Percentiles rank a stretch among this genome's conserved stretches.
Evolutionary conservation across 2,113 vertebrate species (phyloP).

Genomic region (Hippocampus guttulatus): DNA sequence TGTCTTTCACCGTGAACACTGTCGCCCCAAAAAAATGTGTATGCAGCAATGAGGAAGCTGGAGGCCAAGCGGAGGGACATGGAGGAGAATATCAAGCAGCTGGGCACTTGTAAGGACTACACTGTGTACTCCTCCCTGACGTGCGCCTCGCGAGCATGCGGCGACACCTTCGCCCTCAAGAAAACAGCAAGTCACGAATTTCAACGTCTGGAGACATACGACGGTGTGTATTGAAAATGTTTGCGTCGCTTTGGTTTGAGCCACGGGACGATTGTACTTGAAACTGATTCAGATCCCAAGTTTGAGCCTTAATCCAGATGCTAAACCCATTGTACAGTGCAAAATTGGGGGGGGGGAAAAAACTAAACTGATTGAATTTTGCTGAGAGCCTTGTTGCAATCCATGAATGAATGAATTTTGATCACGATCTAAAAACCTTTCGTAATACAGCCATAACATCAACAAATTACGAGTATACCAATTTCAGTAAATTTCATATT

Average conservation of each 20-base stretch:
- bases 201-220: slow-evolving; percentile 77
- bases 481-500: too few species aligned
- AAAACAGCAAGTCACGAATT: slow-evolving; percentile 54
- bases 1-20: background rate
- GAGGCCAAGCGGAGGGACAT: slow-evolving; percentile 69
- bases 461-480: too few species aligned
- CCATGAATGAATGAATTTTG: too few species aligned
- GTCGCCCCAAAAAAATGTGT: slow-evolving; percentile 1
- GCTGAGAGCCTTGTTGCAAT: too few species aligned
- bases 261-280: too few species aligned
- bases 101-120: slow-evolving; percentile 73
- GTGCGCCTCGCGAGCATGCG: slow-evolving; percentile 65
- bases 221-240: slow-evolving; percentile 68
- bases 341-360: too few species aligned
- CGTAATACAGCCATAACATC: too few species aligned
- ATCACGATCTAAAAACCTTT: too few species aligned
- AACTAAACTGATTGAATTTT: too few species aligned
- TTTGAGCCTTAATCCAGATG: too few species aligned
- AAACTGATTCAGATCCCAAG: too few species aligned
- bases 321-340: too few species aligned
- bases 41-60: slow-evolving; percentile 82
- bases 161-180: slow-evolving; percentile 70
- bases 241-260: background rate
- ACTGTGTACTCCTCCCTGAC: slow-evolving; percentile 70
- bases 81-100: slow-evolving; percentile 72